Percentiles rank a stretch among this genome's conserved stretches.
Conservation (phyloP, 2,888 invertebrate species). For the Gortyna flavago region DNA sequence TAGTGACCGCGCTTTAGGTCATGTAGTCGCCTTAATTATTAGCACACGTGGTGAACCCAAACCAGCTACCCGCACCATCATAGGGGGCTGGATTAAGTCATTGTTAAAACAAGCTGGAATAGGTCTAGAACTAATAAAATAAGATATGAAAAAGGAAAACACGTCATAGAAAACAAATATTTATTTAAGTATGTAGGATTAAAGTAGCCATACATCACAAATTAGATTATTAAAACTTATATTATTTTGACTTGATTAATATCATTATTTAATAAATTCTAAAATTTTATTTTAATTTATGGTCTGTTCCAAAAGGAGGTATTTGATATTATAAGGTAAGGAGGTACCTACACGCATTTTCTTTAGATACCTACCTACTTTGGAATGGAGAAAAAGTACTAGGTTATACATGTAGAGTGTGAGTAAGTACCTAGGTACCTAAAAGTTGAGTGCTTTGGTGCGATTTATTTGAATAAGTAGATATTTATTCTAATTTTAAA, state of each 20-base stretch:
- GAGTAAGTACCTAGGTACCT: no score
- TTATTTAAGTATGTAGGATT: not conserved
- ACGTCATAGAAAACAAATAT: not conserved
- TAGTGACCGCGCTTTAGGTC: no score
- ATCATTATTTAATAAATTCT: conserved; percentile 1
- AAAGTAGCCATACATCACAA: not conserved
- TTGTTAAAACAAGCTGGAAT: no score
- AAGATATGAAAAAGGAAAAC: not conserved
- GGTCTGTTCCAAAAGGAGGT: not conserved
- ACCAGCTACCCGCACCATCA: no score
- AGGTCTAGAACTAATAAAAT: not conserved
- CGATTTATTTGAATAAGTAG: no score
- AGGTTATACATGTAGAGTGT: not conserved
- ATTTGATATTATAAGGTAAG: not conserved
- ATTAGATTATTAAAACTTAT: not conserved
- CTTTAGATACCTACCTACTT: not conserved
- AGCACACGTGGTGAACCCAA: no score
- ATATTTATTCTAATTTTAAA: no score
- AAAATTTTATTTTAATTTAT: not conserved
- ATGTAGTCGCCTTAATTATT: no score
- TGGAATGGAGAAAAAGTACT: not conserved
- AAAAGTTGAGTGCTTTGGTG: not conserved
- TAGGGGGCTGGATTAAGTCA: no score
- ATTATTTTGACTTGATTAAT: conserved; percentile 4
- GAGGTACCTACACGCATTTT: not conserved